Percentiles rank a stretch among this genome's conserved stretches.
Conservation (phyloP, 2,797 vertebrate genomes). For the Lerista edwardsae region DNA sequence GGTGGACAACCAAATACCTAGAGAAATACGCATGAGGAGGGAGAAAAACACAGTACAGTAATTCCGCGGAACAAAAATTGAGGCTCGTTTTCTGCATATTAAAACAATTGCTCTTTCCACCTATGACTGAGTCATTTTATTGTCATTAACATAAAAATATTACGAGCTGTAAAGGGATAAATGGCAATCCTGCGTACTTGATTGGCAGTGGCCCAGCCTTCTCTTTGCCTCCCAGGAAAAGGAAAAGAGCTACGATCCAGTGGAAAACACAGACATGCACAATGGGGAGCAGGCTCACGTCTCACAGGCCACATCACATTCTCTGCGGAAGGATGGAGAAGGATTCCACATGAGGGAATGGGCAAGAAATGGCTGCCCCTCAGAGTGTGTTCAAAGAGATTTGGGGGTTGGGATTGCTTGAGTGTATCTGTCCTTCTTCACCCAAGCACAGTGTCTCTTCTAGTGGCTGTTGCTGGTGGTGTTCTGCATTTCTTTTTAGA, state of each 20-base stretch:
- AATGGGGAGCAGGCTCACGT: not conserved
- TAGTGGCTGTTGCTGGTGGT: too few relatives aligned
- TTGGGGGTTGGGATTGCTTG: not conserved
- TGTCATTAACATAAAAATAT: slow-evolving; percentile 60
- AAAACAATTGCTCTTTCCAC: slow-evolving; percentile 35
- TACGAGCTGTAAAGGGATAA: slow-evolving; percentile 57
- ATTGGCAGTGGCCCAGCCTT: slow-evolving; percentile 54
- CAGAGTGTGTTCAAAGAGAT: not conserved
- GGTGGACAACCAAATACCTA: not conserved
- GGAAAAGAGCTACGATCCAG: slow-evolving; percentile 50
- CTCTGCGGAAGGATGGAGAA: slow-evolving; percentile 21
- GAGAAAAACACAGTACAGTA: not conserved
- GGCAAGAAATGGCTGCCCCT: not conserved
- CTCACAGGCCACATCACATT: slow-evolving; percentile 9
- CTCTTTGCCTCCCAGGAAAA: slow-evolving; percentile 51
- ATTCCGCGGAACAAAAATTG: slow-evolving; percentile 23
- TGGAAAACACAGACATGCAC: slow-evolving; percentile 39
- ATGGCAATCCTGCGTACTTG: slow-evolving; percentile 59
- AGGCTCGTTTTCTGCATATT: slow-evolving; percentile 41
- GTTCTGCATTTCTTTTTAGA: too few relatives aligned
- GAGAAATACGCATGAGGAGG: slow-evolving; percentile 20
- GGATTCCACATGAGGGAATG: not conserved
- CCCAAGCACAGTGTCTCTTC: too few relatives aligned
- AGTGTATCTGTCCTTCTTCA: too few relatives aligned
- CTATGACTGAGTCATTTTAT: slow-evolving; percentile 56